Evolutionary conservation across 2,113 vertebrate species (phyloP).

Genomic region (Psilopogon haemacephalus): DNA sequence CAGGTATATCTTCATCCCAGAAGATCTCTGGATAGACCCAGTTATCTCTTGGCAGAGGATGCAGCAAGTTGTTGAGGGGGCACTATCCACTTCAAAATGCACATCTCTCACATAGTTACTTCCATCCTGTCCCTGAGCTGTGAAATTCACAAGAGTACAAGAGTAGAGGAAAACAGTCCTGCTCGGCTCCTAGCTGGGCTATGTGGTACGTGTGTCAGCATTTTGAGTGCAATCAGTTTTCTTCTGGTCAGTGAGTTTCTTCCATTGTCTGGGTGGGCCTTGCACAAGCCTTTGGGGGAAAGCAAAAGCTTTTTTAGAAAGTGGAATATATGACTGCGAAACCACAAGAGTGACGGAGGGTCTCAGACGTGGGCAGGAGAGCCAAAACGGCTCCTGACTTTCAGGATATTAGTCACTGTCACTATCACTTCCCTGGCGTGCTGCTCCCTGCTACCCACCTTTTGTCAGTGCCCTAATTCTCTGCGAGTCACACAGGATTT

Average conservation of each 20-base stretch:
- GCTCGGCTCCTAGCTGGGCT: rapidly evolving
- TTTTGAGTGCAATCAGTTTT: conserved; percentile 21
- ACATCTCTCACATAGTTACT: neutral
- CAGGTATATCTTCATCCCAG: neutral
- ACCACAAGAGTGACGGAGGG: conserved; percentile 6
- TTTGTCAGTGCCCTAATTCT: conserved; percentile 16
- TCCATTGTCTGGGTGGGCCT: conserved; percentile 60
- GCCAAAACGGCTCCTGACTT: neutral
- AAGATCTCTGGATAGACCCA: neutral
- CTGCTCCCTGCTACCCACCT: conserved; percentile 14
- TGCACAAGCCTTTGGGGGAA: conserved; percentile 10
- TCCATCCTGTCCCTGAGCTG: neutral
- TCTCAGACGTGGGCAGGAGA: conserved; percentile 23
- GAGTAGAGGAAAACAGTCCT: neutral
- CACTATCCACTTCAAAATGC: neutral
- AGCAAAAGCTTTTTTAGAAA: neutral
- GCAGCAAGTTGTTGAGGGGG: neutral
- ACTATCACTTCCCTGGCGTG: neutral
- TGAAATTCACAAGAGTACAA: neutral
- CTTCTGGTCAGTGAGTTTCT: conserved; percentile 9
- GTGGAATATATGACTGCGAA: conserved; percentile 61
- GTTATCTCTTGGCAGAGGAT: neutral
- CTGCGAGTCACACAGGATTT: conserved; percentile 24
- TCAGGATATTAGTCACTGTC: conserved; percentile 51
- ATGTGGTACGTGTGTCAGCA: neutral